Base-by-base conservation (phyloP, 2,797 vertebrate species). In the Orientallactaga sibirica region DNA sequence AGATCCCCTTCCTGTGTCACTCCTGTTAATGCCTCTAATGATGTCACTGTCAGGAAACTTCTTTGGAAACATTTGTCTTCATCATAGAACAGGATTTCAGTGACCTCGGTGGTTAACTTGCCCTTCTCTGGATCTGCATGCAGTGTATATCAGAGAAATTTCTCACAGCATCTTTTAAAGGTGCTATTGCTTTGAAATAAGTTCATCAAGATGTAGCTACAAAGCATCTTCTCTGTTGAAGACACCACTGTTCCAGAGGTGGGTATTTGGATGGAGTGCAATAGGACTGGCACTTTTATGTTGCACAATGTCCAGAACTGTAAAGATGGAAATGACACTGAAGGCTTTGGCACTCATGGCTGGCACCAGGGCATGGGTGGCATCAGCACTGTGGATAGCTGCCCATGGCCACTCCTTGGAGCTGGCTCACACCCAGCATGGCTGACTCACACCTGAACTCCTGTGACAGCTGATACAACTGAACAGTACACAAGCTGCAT, bases 121-220 rank as follows among this genome's bases (percentile, higher is more conserved):
- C 12, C 6, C 20, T 71, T 80, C 12, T 61, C 58, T 83, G 19
- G 73, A 66, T 4, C 8, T 83, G 52, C 29, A 29, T 41, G 16
- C 5, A 33, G 0, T 43, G 7, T 41, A 79, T 18, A 58, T 92
- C 73, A 33, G 15, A 81, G 52, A 83, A 62, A 27, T 70, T 86
- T 84, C 41, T 70, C 24, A 74, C 24, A 48, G 24, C 19, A 88
- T 87, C 94, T 92, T 16, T 27, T 83, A 83, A 79, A 71, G 20
- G 33, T 80, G 58, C 15, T 73, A 24, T 5, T 62, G 24, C 25
- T 25, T 61, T 77, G 71, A 22, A 86, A 91, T 62, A 64, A 87
- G 79, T 91, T 86, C 55, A 80, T 78, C 41, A 88, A 68, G 73
- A 86, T 55, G 14, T 80, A 90, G 71, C 15, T n/a, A 86, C 33